Percentiles rank a stretch among this genome's conserved stretches.
Evolutionary conservation across 2,113 vertebrate species (phyloP).

Genomic region (Tichodroma muraria): DNA sequence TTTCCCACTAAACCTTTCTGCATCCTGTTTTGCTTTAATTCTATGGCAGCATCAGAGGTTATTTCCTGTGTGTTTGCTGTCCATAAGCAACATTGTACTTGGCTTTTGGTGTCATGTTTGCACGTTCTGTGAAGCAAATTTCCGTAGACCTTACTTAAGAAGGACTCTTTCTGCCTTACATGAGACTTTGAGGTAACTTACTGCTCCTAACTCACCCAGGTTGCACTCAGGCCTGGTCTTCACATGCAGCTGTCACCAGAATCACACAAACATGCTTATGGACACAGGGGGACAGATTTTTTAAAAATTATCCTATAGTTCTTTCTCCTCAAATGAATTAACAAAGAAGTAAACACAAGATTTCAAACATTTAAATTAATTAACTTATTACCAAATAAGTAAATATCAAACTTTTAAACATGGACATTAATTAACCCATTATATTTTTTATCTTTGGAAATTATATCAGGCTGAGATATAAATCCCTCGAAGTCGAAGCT

Average conservation of each 20-base stretch:
- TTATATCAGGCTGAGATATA: neutral
- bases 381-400: neutral
- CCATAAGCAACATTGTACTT: neutral
- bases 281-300: neutral
- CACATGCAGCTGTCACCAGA: neutral
- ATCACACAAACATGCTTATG: neutral
- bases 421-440: neutral
- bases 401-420: neutral
- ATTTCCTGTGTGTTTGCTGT: neutral
- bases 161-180: neutral
- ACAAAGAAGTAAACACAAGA: neutral
- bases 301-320: neutral
- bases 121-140: neutral
- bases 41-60: neutral
- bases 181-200: neutral
- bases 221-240: neutral
- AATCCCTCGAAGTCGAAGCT: neutral
- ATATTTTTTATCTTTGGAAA: neutral
- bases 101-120: neutral
- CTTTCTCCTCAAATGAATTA: neutral
- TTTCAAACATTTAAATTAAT: neutral
- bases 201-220: neutral
- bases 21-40: constrained; percentile 29
- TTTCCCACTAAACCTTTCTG: constrained; percentile 26
- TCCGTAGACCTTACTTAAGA: neutral